These are phyloP conservation scores for Drosophila quinaria DNA, from an alignment of 2,888 invertebrate species.

Conservation along the genomic window DNA sequence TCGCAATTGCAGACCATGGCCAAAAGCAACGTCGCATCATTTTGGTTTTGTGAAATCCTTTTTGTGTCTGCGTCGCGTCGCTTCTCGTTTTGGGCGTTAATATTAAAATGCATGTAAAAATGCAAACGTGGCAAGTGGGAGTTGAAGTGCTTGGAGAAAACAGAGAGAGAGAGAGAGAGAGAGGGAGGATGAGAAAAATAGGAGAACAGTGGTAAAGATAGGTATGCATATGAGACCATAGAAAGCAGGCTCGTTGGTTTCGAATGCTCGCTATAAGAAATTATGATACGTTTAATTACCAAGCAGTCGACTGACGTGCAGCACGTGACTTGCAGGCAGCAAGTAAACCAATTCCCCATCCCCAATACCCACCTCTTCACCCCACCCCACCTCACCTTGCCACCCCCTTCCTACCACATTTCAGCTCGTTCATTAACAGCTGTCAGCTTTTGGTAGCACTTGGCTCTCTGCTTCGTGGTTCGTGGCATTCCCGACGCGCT, in stretches of 20 bases:
- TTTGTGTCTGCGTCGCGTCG: conserved; percentile 72
- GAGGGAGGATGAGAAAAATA: neutral
- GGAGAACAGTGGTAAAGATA: neutral
- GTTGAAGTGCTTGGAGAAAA: conserved; percentile 7
- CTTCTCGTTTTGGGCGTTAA: conserved; percentile 71
- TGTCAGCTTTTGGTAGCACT: conserved; percentile 82
- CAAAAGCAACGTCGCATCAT: conserved; percentile 76
- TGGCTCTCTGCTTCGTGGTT: conserved; percentile 51
- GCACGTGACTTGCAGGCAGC: conserved; percentile 71
- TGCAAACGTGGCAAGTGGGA: conserved; percentile 58
- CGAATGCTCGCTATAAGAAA: conserved; percentile 57
- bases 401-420: conserved; percentile 38
- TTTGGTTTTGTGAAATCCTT: conserved; percentile 72
- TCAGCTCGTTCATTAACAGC: conserved; percentile 82
- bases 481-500: conserved; percentile 68
- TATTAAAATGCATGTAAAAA: conserved; percentile 79
- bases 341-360: conserved; percentile 4
- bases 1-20: conserved; percentile 73
- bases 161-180: neutral
- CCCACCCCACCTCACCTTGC: neutral
- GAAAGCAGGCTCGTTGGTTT: conserved; percentile 4
- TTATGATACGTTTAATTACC: conserved; percentile 80
- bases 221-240: conserved; percentile 32
- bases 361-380: neutral
- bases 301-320: conserved; percentile 63